Evolutionary conservation across 2,797 vertebrate species (phyloP).

Genomic region (Amazona ochrocephala): DNA sequence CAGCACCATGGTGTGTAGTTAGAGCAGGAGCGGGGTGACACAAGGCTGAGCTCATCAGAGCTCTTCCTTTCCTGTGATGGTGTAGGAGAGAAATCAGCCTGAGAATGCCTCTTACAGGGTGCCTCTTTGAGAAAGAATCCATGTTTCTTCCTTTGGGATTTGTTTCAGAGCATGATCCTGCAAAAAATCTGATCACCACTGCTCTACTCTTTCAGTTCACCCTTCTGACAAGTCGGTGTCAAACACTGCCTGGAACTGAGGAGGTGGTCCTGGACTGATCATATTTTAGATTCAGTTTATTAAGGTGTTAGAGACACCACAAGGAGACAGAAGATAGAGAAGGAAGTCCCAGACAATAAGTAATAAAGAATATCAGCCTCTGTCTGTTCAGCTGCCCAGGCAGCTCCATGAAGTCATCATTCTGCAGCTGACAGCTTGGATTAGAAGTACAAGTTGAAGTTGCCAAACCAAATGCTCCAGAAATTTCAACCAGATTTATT

Average conservation of each 20-base stretch:
- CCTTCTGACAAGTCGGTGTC: neutral
- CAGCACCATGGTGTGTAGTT: neutral
- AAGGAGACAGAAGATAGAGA: neutral
- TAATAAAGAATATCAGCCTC: neutral
- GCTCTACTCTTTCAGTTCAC: neutral
- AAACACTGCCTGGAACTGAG: neutral
- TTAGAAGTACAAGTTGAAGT: neutral
- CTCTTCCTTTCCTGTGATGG: neutral
- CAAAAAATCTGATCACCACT: fast-evolving
- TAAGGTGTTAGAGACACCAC: neutral
- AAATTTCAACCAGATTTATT: neutral
- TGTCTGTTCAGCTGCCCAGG: neutral
- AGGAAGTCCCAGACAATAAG: neutral
- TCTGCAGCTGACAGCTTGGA: neutral
- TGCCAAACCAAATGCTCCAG: neutral
- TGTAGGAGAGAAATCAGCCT: neutral
- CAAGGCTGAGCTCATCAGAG: neutral
- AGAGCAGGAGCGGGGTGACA: neutral
- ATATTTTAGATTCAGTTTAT: neutral
- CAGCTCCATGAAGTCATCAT: neutral
- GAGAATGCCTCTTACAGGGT: neutral
- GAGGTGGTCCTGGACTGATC: neutral
- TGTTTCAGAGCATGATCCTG: neutral
- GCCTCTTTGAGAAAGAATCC: neutral
- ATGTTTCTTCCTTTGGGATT: neutral